Conservation (phyloP, 2,797 vertebrate species). For the Diglossa cyanea region DNA sequence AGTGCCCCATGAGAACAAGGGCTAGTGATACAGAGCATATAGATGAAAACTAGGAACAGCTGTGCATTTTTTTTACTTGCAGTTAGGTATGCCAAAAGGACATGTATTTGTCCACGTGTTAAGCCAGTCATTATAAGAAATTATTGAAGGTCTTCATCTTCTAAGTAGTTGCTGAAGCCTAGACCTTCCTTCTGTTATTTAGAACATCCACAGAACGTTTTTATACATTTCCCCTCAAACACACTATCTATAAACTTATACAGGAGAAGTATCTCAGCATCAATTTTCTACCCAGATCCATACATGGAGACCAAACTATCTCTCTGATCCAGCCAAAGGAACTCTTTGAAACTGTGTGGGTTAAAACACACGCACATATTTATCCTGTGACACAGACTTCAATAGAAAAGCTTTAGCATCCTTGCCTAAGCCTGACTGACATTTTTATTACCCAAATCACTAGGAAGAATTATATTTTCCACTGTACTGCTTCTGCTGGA, state of each 20-base stretch:
- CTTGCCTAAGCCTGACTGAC: neutral
- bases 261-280: neutral
- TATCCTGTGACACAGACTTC: constrained; percentile 7
- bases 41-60: neutral
- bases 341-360: neutral
- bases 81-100: neutral
- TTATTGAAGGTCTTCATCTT: neutral
- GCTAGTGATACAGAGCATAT: neutral
- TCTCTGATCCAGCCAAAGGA: neutral
- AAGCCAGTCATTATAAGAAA: neutral
- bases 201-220: neutral
- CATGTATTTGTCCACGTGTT: neutral
- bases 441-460: neutral
- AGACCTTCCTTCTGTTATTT: neutral
- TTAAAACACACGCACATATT: neutral
- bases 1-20: neutral
- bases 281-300: neutral
- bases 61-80: neutral
- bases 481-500: neutral
- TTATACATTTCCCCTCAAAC: neutral
- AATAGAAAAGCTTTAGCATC: neutral
- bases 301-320: neutral
- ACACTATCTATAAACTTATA: neutral
- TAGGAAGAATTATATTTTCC: constrained; percentile 26
- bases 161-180: neutral